These are phyloP conservation scores for Turritopsis rubra DNA, from an alignment of 30 jellyfish, hydroid and myxozoan genomes.

Conservation along the genomic window DNA sequence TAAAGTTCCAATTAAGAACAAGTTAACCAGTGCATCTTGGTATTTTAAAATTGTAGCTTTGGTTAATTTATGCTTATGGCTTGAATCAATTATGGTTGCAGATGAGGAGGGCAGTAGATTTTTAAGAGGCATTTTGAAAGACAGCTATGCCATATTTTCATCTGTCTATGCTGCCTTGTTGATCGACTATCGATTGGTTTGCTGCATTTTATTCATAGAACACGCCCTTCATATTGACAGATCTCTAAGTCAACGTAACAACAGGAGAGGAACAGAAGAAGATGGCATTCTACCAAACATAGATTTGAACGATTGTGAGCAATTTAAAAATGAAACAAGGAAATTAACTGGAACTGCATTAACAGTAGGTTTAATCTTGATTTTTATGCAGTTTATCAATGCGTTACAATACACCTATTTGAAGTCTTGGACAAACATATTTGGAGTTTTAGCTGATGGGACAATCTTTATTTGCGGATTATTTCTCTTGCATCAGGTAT, in stretches of 20 bases:
- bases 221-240: conserved; percentile 10
- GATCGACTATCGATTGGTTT: conserved; percentile 5
- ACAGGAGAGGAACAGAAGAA: not conserved
- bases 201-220: conserved; percentile 2
- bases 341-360: not conserved
- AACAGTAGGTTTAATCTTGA: not conserved
- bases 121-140: not conserved
- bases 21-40: not conserved
- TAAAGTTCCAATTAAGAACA: not conserved
- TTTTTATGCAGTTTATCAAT: not conserved
- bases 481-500: not conserved
- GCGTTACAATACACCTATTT: not conserved
- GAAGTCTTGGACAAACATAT: not conserved
- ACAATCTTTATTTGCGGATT: not conserved
- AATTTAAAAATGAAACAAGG: not conserved
- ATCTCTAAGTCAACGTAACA: not conserved
- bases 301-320: not conserved
- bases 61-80: not conserved
- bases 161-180: conserved; percentile 7
- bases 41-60: conserved; percentile 6
- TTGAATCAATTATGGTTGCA: conserved; percentile 13
- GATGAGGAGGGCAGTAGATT: not conserved
- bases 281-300: too few relatives aligned
- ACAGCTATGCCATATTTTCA: not conserved
- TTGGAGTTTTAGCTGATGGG: not conserved